Evolutionary conservation across 2,797 vertebrate genomes (phyloP).

Genomic region (Sebastes matsubarae): DNA sequence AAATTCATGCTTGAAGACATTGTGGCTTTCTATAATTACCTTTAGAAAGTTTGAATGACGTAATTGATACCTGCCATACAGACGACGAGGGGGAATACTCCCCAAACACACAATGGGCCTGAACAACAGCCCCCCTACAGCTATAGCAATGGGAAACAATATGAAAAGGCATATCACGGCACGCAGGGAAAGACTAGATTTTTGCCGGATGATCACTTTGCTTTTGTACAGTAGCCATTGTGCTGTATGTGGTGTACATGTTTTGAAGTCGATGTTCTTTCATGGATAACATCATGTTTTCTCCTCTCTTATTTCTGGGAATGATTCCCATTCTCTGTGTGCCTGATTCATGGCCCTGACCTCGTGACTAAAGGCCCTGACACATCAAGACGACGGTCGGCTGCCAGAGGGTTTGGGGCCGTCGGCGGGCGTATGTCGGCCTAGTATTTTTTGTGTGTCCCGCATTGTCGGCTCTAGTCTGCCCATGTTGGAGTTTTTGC

Average conservation of each 20-base stretch:
- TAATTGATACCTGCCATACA: constrained; percentile 73
- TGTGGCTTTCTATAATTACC: constrained; percentile 69
- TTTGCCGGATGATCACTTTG: constrained; percentile 50
- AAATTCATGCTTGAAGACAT: constrained; percentile 49
- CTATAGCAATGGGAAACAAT: constrained; percentile 65
- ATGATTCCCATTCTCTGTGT: constrained; percentile 1
- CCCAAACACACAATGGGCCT: constrained; percentile 58
- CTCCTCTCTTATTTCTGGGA: constrained; percentile 48
- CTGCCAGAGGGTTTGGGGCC: too few relatives aligned
- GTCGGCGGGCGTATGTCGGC: too few relatives aligned
- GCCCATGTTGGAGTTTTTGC: too few relatives aligned
- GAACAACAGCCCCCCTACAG: constrained; percentile 57
- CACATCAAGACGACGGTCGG: too few relatives aligned
- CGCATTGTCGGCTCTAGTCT: too few relatives aligned
- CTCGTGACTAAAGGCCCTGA: constrained; percentile 12
- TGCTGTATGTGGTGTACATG: constrained; percentile 47
- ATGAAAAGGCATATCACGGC: constrained; percentile 53
- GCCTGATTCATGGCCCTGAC: constrained; percentile 27
- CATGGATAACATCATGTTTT: constrained; percentile 56
- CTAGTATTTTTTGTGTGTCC: too few relatives aligned
- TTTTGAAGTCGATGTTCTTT: constrained; percentile 57
- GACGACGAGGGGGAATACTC: constrained; percentile 50
- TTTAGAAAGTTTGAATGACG: constrained; percentile 68
- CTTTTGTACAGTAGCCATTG: constrained; percentile 49
- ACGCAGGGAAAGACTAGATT: constrained; percentile 58